Evolutionary conservation across 2,888 invertebrate genomes (phyloP).

Genomic region (Apamea crenata): DNA sequence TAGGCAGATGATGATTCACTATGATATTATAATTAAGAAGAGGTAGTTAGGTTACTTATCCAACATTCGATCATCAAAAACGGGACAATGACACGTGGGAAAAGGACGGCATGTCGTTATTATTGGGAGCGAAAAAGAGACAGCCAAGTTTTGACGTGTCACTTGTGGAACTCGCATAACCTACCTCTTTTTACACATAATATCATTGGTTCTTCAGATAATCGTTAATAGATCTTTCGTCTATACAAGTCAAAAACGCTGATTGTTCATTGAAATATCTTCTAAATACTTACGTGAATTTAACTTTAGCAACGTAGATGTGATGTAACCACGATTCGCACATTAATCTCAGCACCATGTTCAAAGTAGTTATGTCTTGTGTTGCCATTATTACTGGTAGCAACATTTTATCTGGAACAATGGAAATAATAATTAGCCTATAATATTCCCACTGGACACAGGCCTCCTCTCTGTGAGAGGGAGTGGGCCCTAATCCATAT

Average conservation of each 20-base stretch:
- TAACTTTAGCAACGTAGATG: constrained; percentile 95
- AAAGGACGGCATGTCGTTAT: neutral
- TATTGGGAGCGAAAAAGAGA: neutral
- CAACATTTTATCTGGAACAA: constrained; percentile 92
- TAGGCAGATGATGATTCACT: no score
- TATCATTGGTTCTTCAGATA: no score
- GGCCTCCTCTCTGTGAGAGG: no score
- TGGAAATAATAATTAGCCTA: neutral
- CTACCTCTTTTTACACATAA: neutral
- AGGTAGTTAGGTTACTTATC: neutral
- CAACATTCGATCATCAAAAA: neutral
- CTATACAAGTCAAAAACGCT: no score
- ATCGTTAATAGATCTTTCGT: no score
- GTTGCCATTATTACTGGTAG: constrained; percentile 95
- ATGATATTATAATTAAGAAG: neutral
- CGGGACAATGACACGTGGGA: neutral
- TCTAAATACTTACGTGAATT: constrained; percentile 91
- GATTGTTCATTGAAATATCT: neutral
- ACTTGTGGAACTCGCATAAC: neutral
- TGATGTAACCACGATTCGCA: constrained; percentile 97
- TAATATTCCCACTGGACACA: no score
- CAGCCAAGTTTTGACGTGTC: neutral
- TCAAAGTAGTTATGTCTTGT: constrained; percentile 93
- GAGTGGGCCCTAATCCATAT: no score
- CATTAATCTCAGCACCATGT: constrained; percentile 94